These are phyloP conservation scores for Platygyra sinensis DNA, from an alignment of 64 coral and sea anemone genomes.

Conservation along the genomic window DNA sequence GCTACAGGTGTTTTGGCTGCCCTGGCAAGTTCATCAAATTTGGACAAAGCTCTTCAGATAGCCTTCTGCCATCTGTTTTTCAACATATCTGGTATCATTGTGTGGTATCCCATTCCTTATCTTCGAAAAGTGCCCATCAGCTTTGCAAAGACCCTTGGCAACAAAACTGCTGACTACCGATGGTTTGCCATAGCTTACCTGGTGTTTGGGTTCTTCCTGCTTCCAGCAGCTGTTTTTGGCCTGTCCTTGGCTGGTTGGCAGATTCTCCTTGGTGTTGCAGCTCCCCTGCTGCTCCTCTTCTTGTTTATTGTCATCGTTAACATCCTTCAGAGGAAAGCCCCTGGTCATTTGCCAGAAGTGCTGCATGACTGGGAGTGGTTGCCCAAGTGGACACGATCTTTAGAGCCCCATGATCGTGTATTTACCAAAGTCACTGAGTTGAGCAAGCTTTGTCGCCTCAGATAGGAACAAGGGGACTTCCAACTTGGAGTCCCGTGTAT, in stretches of 20 bases:
- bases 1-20: slow-evolving; percentile 93
- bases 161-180: slow-evolving; percentile 85
- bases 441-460: slow-evolving; percentile 33
- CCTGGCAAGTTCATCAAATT: slow-evolving; percentile 58
- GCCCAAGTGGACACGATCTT: slow-evolving; percentile 94
- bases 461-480: slow-evolving; percentile 17
- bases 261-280: slow-evolving; percentile 81
- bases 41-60: slow-evolving; percentile 82
- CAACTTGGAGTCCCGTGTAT: slow-evolving; percentile 19
- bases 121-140: slow-evolving; percentile 86
- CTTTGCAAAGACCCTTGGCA: slow-evolving; percentile 88
- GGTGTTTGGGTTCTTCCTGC: slow-evolving; percentile 83
- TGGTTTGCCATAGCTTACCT: slow-evolving; percentile 96
- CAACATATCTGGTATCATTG: slow-evolving; percentile 91
- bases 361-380: slow-evolving; percentile 91
- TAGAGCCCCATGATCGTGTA: slow-evolving; percentile 87
- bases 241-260: slow-evolving; percentile 97
- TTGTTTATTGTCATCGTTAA: slow-evolving; percentile 78
- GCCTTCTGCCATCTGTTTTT: slow-evolving; percentile 97
- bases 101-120: slow-evolving; percentile 94
- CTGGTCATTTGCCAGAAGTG: slow-evolving; percentile 60
- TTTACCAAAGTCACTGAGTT: slow-evolving; percentile 75
- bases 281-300: slow-evolving; percentile 69
- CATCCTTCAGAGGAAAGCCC: slow-evolving; percentile 83
- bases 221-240: slow-evolving; percentile 86